Base-by-base conservation (phyloP, 2,888 invertebrate genomes). In the Autographa gamma region DNA sequence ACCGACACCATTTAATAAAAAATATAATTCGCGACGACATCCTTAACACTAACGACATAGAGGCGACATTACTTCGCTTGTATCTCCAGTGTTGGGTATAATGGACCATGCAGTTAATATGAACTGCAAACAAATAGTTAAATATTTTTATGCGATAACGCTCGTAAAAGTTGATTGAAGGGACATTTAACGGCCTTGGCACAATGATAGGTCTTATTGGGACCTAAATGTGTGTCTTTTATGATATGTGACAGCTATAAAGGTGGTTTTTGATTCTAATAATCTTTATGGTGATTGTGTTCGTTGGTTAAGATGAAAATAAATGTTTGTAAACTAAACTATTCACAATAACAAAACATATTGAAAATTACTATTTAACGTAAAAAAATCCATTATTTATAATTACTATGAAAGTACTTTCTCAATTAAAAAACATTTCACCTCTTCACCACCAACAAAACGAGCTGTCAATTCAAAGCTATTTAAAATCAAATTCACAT, bases 141-240 rank as follows among this genome's bases (percentile, higher is more conserved):
- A 95, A 95, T 92, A 95, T 94, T 95, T 95, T 95, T 95, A 95
- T 92, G 94, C 77, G 90, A 88, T 89, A 92, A 90, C 85, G 90
- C 85, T 94, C 95, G 94, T 95, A 95, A 95, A 95, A 89, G 81
- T 89, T 94, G 94, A 95, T 95, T 95, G 95, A 95, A 92, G 88
- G 84, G 88, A 81, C 82, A 86, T 91, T 93, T 94, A 91, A 92
- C 92, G 87, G 82, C 82, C 78, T 58, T 38, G 56, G 74, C 76
- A 91, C 92, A 93, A 93, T 88, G 79, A 81, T 60, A 82, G 82
- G 85, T 88, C 84, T 88, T 91, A 92, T 91, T 85, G 89, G 86
- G 81, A 84, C 78, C 85, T 82, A 81, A 84, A 85, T 83, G 81
- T 83, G 79, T 85, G 82, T 82, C 60, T 63, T 76, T 81, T 81